Evolutionary conservation across 2,113 vertebrate genomes (phyloP).

Genomic region (Crotalus tigris): DNA sequence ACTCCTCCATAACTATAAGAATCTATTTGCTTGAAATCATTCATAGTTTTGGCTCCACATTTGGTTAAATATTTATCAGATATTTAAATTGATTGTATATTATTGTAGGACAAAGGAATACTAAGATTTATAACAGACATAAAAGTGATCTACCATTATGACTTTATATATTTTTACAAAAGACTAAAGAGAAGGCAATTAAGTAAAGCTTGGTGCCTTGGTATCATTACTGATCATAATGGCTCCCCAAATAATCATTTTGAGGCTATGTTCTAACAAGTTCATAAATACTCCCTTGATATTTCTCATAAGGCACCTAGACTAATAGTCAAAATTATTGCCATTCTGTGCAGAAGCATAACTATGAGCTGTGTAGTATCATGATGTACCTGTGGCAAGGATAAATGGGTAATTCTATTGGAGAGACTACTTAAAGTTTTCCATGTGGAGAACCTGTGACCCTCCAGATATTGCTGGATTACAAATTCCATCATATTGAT

Average conservation of each 20-base stretch:
- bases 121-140: neutral
- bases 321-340: neutral
- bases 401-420: neutral
- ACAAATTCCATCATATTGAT: neutral
- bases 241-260: neutral
- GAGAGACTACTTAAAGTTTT: neutral
- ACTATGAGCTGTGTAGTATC: neutral
- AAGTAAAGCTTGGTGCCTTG: neutral
- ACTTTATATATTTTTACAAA: conserved; percentile 3
- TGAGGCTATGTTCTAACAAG: neutral
- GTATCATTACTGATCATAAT: neutral
- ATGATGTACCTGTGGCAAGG: neutral
- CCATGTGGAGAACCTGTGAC: neutral
- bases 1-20: neutral
- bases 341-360: neutral
- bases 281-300: neutral
- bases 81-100: neutral
- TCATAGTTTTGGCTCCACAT: conserved; percentile 2
- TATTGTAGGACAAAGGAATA: conserved; percentile 3
- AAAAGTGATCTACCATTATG: neutral
- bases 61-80: conserved; percentile 11
- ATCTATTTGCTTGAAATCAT: conserved; percentile 2
- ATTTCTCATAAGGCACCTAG: neutral
- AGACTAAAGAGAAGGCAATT: rapidly evolving
- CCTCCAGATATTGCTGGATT: neutral